A percentile compares a stretch with the other conserved stretches of the same genome.
Conservation (phyloP, 2,113 vertebrate genomes). For the Caranx melampygus region DNA sequence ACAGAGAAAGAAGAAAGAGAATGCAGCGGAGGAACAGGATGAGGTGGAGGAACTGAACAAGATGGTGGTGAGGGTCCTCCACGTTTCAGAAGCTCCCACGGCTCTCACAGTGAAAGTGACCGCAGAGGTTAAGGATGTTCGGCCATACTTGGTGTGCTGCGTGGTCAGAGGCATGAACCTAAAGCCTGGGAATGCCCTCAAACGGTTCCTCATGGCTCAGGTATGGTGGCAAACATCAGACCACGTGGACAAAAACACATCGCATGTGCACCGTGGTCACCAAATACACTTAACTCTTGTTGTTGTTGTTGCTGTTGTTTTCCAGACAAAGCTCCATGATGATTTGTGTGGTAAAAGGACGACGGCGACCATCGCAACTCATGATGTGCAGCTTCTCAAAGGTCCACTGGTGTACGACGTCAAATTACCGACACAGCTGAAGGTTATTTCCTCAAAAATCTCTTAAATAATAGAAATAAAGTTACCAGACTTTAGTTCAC, state of each 20-base stretch:
- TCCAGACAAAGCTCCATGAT: constrained; percentile 94
- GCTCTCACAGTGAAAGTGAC: constrained; percentile 83
- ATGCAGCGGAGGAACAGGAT: constrained; percentile 65
- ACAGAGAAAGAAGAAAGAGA: constrained; percentile 81
- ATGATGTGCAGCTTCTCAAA: constrained; percentile 87
- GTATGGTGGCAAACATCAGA: constrained; percentile 69
- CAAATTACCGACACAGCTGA: constrained; percentile 85
- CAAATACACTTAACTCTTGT: not conserved
- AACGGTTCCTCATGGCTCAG: constrained; percentile 90
- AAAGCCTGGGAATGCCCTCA: constrained; percentile 87
- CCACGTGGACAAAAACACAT: too few relatives aligned
- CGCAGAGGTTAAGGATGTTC: constrained; percentile 85
- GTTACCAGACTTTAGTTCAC: too few relatives aligned
- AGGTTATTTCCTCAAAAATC: constrained; percentile 69
- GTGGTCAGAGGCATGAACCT: constrained; percentile 90
- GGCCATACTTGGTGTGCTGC: constrained; percentile 94
- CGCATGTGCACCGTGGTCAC: not conserved
- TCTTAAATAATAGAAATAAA: not conserved
- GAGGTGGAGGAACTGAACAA: constrained; percentile 81
- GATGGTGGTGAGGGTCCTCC: constrained; percentile 90
- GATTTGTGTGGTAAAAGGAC: constrained; percentile 95
- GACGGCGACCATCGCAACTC: constrained; percentile 93
- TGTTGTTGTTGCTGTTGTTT: constrained; percentile 13
- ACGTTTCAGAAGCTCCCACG: constrained; percentile 82
- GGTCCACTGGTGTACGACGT: constrained; percentile 86